Evolutionary conservation across 2,113 vertebrate genomes (phyloP).

Genomic region (Noctilio leporinus): DNA sequence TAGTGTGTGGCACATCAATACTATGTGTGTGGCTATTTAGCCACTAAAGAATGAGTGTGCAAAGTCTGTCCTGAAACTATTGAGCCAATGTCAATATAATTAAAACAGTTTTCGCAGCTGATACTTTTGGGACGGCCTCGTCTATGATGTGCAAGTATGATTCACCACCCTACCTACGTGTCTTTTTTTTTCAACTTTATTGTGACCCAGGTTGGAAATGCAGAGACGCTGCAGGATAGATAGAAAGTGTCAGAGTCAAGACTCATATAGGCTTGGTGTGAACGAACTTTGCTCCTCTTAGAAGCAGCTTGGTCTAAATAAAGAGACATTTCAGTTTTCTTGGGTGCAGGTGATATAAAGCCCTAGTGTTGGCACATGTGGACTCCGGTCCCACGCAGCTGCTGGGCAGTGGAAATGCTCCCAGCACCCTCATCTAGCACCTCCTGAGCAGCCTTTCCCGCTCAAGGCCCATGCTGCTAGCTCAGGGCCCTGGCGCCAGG

Average conservation of each 20-base stretch:
- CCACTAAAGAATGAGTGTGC: not conserved
- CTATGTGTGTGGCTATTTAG: not conserved
- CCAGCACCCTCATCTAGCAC: not conserved
- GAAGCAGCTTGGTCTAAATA: not conserved
- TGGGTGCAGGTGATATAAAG: not conserved
- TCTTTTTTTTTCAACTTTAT: not conserved
- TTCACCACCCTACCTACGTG: not conserved
- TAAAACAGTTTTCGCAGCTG: no score
- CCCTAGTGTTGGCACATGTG: not conserved
- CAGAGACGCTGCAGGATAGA: not conserved
- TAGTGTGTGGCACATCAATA: not conserved
- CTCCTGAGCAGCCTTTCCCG: not conserved
- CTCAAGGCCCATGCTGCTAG: not conserved
- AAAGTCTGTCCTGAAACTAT: no score
- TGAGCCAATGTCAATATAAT: no score
- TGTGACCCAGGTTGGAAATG: not conserved
- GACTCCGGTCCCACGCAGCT: not conserved
- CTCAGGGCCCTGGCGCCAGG: not conserved
- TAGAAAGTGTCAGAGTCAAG: not conserved
- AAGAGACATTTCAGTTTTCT: not conserved
- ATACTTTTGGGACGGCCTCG: no score
- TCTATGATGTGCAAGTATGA: not conserved
- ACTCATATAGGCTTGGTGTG: not conserved
- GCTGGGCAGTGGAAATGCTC: not conserved
- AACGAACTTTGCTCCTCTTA: not conserved